phyloP scores from a whole-genome alignment of 2,113 vertebrate species.

The Psittacara wagleri region DNA sequence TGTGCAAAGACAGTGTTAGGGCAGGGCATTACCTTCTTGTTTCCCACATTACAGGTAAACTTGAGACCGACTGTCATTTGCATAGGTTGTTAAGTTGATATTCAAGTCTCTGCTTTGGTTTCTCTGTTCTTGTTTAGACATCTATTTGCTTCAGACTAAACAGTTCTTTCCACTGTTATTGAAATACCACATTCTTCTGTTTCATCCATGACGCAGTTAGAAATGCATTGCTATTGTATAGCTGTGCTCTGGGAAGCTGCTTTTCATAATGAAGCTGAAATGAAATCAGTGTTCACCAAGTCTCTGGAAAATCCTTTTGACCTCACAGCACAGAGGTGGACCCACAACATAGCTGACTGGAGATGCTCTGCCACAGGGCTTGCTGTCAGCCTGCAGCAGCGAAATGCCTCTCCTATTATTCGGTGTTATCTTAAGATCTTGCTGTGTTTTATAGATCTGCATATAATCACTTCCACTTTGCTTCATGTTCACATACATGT shows the following conservation, averaged over 20 bases:
- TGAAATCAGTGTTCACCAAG: neutral
- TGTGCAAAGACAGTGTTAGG: neutral
- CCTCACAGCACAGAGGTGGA: neutral
- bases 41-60: neutral
- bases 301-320: neutral
- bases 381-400: neutral
- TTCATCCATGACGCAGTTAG: neutral
- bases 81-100: neutral
- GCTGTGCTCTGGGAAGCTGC: neutral
- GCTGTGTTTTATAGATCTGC: neutral
- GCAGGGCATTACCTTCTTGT: neutral
- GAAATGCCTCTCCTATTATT: accelerated
- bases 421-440: neutral
- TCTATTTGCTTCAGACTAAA: neutral
- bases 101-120: neutral
- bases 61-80: neutral
- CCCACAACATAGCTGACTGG: neutral
- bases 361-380: neutral
- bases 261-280: neutral
- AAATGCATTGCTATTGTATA: neutral
- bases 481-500: neutral
- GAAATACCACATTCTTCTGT: neutral
- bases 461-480: neutral
- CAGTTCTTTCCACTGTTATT: neutral
- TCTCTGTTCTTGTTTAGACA: neutral